These are phyloP conservation scores for Muricea muricata DNA, from an alignment of 92 coral and sea anemone species.

Conservation along the genomic window DNA sequence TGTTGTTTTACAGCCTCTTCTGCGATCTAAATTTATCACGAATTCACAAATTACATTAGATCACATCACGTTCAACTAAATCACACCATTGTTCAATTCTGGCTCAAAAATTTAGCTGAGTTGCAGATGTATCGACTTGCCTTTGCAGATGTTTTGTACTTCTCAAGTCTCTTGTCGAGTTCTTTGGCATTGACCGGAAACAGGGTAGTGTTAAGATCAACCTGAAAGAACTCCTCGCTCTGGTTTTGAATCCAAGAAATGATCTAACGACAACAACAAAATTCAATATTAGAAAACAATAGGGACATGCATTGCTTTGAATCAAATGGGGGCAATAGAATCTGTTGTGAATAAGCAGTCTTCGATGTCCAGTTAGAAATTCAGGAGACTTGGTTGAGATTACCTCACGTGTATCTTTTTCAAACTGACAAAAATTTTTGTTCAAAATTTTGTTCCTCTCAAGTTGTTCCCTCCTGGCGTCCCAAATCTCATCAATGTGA, in stretches of 20 bases:
- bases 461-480: constrained; percentile 82
- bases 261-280: constrained; percentile 55
- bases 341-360: background rate
- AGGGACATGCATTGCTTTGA: background rate
- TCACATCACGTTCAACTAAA: background rate
- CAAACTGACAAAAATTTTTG: constrained; percentile 93
- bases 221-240: constrained; percentile 97
- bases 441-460: constrained; percentile 81
- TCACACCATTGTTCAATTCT: too few species aligned
- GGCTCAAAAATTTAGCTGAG: too few species aligned
- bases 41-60: background rate
- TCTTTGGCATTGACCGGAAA: constrained; percentile 90
- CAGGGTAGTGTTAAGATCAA: constrained; percentile 82
- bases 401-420: constrained; percentile 94
- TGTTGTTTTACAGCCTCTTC: constrained; percentile 96
- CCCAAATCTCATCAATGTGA: constrained; percentile 90
- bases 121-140: too few species aligned
- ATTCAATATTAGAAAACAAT: too few species aligned
- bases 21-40: constrained; percentile 71
- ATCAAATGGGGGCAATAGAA: background rate
- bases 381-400: too few species aligned
- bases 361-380: too few species aligned
- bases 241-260: constrained; percentile 96
- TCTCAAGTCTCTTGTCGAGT: constrained; percentile 79
- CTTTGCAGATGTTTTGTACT: constrained; percentile 86